Conservation (phyloP, 2,797 vertebrate species). For the Sitta carolinensis region DNA sequence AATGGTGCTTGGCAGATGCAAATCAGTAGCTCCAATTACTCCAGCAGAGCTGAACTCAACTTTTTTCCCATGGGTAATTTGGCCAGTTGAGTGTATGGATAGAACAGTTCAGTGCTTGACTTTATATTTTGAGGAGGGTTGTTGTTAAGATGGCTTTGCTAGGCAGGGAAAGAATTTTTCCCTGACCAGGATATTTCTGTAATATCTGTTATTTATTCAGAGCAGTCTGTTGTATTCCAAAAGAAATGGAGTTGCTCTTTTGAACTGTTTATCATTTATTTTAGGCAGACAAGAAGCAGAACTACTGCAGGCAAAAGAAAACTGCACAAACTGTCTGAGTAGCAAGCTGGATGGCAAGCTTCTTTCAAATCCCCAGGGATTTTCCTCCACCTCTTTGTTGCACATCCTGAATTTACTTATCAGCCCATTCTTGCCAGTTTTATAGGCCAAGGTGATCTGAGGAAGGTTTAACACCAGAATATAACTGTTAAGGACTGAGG, state of each 20-base stretch:
- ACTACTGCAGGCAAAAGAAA: neutral
- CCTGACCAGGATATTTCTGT: neutral
- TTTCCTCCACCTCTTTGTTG: neutral
- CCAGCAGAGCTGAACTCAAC: neutral
- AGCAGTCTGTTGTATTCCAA: neutral
- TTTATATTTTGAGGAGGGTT: neutral
- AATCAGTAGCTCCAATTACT: constrained; percentile 14
- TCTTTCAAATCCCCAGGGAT: neutral
- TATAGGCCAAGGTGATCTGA: neutral
- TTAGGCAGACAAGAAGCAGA: neutral
- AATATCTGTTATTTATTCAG: constrained; percentile 22
- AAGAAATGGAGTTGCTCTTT: neutral
- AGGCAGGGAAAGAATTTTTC: neutral
- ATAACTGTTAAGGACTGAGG: neutral
- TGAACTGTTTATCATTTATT: constrained; percentile 5
- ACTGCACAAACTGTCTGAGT: neutral
- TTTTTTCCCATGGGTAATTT: neutral
- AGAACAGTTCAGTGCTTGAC: neutral
- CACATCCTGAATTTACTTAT: neutral
- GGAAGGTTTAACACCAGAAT: neutral
- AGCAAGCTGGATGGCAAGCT: neutral
- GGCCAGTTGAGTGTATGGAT: neutral
- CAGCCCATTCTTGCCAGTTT: neutral
- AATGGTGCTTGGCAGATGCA: neutral
- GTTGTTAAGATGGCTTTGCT: neutral